Conservation (phyloP, 2,888 invertebrate species). For the Tetragonula carbonaria region DNA sequence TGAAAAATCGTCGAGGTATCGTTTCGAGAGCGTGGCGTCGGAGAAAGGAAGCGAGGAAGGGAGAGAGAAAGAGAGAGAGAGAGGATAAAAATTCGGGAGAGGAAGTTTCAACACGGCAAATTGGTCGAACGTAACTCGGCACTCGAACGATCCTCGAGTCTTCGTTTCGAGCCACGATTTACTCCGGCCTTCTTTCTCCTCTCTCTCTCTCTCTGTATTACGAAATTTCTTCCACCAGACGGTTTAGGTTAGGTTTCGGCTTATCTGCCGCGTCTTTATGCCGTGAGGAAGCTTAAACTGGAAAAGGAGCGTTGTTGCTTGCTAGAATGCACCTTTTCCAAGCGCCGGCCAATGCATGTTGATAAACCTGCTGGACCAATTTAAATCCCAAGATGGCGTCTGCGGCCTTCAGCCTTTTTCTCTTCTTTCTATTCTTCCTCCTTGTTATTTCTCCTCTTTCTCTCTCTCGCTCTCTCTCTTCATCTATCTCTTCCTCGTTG, state of each 20-base stretch:
- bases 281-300: constrained; percentile 47
- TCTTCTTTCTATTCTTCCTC: neutral
- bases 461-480: neutral
- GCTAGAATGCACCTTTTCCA: constrained; percentile 41
- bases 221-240: constrained; percentile 28
- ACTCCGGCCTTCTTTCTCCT: neutral
- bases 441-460: neutral
- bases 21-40: too few relatives aligned
- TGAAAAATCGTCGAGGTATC: neutral
- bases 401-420: constrained; percentile 14
- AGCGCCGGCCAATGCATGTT: constrained; percentile 72
- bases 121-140: constrained; percentile 45
- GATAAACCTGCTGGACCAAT: constrained; percentile 73
- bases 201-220: neutral
- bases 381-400: constrained; percentile 69
- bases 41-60: neutral
- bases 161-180: constrained; percentile 35
- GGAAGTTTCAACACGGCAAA: constrained; percentile 18
- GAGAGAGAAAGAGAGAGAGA: neutral
- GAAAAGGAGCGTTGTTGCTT: constrained; percentile 39
- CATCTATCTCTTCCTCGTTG: neutral
- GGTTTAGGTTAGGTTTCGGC: constrained; percentile 39
- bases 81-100: neutral
- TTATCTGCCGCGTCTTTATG: constrained; percentile 58
- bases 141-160: constrained; percentile 28